Evolutionary conservation across 2,113 vertebrate species (phyloP), one percentile per base, ranked within the genome.

Genomic region (Indri indri): DNA sequence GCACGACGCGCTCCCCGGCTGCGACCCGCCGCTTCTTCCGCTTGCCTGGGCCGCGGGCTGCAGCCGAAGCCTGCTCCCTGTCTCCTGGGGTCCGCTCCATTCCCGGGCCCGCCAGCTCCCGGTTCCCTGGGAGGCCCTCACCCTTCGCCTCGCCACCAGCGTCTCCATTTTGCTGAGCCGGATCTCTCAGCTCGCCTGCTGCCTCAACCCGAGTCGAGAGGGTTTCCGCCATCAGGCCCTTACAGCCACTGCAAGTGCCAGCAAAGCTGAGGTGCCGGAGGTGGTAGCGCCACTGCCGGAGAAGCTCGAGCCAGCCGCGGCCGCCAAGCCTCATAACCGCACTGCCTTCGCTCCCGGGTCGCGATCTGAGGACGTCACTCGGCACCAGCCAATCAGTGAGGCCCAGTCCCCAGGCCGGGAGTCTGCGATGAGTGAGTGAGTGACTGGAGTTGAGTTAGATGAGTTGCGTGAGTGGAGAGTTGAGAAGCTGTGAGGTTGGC

Each of bases 1-100:
- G 99, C 89, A 99, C 98, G 85, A 99, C 99, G 25, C 99, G 99
- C 93, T 99, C 99, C 0, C 98, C 98, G 61, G 98, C 97, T 1
- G 98, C 98, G 0, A 97, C 97, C 81, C 97, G 98, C 12, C 97
- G 97, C 93, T 98, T 98, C 63, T 97, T 98, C 3, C 98, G 96
- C 52, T 81, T 54, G 95, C 93, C 11, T 25, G 52, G n/a, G 98
- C 98, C 74, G 97, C 88, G 11, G 98, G n/a, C 23, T 30, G 32
- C 77, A 20, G 68, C 61, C 17, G 34, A 32, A 8, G 63, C 27
- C 45, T 8, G 84, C 68, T 88, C 66, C 50, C 22, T 63, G 14
- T 4, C 42, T 59, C 27, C 23, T 11, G 90, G 5, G 0, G 82
- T 12, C 73, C 17, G 92, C 42, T 83, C 70, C 45, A 86, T 92